These are phyloP conservation scores for Caenorhabditis japonica DNA, from an alignment of 2,888 invertebrate species.

Conservation along the genomic window DNA sequence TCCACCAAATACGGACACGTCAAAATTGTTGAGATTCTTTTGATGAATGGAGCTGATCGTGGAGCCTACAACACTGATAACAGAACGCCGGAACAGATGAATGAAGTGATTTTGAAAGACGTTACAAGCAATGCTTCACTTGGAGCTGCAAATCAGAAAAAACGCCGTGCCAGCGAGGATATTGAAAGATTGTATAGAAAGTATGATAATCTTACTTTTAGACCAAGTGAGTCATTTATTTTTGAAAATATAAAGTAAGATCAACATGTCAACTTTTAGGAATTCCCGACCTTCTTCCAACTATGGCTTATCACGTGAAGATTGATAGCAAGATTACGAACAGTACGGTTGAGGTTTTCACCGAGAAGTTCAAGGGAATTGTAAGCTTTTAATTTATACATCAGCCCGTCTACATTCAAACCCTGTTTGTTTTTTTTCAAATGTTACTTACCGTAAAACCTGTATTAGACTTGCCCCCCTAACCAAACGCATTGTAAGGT, in stretches of 20 bases:
- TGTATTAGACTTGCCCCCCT: no score
- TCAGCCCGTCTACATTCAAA: no score
- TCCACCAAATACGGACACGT: slow-evolving; percentile 13
- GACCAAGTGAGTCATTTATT: background rate
- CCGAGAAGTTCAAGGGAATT: slow-evolving; percentile 11
- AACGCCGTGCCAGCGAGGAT: background rate
- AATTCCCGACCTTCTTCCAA: slow-evolving; percentile 17
- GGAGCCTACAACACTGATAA: slow-evolving; percentile 14
- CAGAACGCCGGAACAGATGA: slow-evolving; percentile 28
- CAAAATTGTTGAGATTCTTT: slow-evolving; percentile 20
- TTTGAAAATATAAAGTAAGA: no score
- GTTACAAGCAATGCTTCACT: no score
- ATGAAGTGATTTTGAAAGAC: background rate
- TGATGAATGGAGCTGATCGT: slow-evolving; percentile 32
- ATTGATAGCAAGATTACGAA: slow-evolving; percentile 2
- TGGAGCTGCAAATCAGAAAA: background rate
- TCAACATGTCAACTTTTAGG: no score
- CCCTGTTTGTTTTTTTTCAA: no score
- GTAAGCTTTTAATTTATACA: slow-evolving; percentile 3
- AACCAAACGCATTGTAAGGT: no score
- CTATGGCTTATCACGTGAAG: slow-evolving; percentile 11
- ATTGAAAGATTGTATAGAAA: background rate
- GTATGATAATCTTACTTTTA: background rate
- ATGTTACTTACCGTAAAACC: no score
- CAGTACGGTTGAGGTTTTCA: background rate